These are phyloP conservation scores for Halcyon senegalensis DNA, from an alignment of 2,113 vertebrate species.

Conservation along the genomic window DNA sequence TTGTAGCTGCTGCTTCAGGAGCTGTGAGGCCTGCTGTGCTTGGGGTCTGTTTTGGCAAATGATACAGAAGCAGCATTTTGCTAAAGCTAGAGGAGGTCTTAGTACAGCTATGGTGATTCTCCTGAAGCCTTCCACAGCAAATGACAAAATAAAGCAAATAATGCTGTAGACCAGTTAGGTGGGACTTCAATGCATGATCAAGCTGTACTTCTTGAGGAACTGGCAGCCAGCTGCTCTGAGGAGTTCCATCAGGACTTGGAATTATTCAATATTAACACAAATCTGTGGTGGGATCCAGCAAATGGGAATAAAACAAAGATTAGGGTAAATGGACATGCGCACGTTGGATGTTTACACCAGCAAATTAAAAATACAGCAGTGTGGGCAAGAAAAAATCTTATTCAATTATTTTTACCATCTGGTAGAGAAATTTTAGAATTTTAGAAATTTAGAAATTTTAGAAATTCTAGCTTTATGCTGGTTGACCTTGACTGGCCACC, in stretches of 20 bases:
- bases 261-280: neutral
- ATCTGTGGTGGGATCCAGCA: neutral
- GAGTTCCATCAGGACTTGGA: neutral
- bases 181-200: neutral
- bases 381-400: neutral
- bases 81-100: neutral
- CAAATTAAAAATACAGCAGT: neutral
- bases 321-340: neutral
- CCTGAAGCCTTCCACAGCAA: neutral
- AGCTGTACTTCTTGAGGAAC: neutral
- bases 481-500: neutral
- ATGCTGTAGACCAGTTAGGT: neutral
- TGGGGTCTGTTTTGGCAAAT: neutral
- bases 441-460: neutral
- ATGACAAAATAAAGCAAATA: neutral
- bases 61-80: neutral
- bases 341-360: neutral
- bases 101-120: neutral
- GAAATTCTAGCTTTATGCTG: accelerated
- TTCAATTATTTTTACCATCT: neutral
- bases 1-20: neutral
- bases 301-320: neutral
- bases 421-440: neutral
- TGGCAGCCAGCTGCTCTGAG: neutral
- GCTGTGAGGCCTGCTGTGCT: neutral